Conservation (phyloP, 37 sponge, comb jelly and placozoan species). For the Haliclona indistincta region DNA sequence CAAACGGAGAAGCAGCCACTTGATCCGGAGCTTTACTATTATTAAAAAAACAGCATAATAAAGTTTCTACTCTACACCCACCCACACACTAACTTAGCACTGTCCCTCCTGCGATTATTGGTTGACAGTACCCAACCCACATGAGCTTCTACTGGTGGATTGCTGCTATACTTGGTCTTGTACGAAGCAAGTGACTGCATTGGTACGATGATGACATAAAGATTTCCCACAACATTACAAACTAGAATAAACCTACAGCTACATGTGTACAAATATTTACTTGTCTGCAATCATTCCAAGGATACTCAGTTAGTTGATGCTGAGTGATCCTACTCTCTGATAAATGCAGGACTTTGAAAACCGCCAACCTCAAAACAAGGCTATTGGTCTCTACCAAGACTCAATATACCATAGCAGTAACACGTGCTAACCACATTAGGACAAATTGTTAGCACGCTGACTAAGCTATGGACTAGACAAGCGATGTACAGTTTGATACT, state of each 20-base stretch:
- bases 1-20: constrained; percentile 70
- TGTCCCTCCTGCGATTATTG: no score
- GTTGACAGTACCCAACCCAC: constrained; percentile 95
- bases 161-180: constrained; percentile 94
- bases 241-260: not conserved
- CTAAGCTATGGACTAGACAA: constrained; percentile 46
- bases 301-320: no score
- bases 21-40: no score
- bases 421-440: constrained; percentile 40
- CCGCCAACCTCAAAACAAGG: constrained; percentile 24
- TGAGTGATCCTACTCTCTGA: no score
- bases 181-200: constrained; percentile 72
- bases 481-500: no score
- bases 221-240: no score
- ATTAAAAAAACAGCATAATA: no score
- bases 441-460: constrained; percentile 64
- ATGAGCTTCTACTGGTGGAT: constrained; percentile 94
- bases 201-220: no score
- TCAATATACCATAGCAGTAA: constrained; percentile 76
- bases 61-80: no score
- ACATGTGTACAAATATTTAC: not conserved
- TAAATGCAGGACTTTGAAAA: no score
- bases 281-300: constrained; percentile 15
- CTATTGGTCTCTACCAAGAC: no score
- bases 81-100: no score